Conservation (phyloP, 2,113 vertebrate genomes). For the Sturnus vulgaris region DNA sequence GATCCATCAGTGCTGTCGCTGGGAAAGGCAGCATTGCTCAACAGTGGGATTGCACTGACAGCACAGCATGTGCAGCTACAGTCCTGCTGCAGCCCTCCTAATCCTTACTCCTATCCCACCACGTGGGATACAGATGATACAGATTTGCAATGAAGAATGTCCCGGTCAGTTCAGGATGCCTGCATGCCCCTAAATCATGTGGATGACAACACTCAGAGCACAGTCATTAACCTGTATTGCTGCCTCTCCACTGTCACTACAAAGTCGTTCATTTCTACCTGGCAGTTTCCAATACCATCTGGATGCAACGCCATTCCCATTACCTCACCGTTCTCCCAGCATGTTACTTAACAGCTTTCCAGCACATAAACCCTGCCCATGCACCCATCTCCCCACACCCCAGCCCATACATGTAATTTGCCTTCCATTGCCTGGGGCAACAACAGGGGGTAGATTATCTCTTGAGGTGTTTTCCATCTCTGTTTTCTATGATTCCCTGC, state of each 20-base stretch:
- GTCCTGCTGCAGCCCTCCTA: background rate
- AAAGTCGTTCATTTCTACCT: background rate
- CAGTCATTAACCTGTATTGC: background rate
- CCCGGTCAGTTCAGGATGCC: background rate
- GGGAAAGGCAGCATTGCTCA: background rate
- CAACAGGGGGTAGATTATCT: background rate
- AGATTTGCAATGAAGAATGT: background rate
- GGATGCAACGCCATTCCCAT: background rate
- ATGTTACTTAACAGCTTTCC: background rate
- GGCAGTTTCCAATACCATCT: background rate
- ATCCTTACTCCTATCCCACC: background rate
- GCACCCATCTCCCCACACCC: background rate
- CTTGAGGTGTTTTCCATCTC: slow-evolving; percentile 1
- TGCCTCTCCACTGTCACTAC: background rate
- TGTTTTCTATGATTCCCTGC: slow-evolving; percentile 26
- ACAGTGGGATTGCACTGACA: background rate
- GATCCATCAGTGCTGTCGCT: background rate
- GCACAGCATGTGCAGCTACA: background rate
- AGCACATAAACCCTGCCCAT: background rate
- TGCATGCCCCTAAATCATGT: background rate
- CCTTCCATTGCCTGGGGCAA: background rate
- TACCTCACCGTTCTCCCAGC: background rate
- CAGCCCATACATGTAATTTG: background rate
- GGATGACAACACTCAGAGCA: background rate
- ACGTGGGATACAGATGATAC: too few species aligned